Conservation (phyloP, 2,797 vertebrate species). For the Anomalospiza imberbis region DNA sequence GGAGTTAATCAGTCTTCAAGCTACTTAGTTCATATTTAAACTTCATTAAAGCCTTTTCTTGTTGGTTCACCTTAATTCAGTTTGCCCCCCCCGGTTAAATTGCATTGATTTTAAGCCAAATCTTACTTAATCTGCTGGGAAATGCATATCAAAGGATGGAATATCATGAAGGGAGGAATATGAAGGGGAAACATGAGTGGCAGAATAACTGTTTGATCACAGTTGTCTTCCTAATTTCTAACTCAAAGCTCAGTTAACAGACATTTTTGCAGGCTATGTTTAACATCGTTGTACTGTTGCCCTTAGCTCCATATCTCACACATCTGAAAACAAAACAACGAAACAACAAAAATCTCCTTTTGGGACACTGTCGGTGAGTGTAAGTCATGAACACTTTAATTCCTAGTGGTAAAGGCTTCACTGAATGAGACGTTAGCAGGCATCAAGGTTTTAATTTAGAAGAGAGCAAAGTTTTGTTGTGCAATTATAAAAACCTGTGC, state of each 20-base stretch:
- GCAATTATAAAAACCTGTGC: neutral
- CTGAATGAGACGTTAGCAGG: neutral
- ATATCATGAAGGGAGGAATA: neutral
- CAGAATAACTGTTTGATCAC: neutral
- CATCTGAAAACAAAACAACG: neutral
- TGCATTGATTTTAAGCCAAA: neutral
- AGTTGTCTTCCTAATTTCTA: neutral
- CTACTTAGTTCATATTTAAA: neutral
- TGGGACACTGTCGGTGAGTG: neutral
- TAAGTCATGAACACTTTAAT: neutral
- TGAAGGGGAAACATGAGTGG: neutral
- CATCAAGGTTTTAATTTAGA: neutral
- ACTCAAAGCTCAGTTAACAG: neutral
- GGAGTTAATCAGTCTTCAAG: neutral
- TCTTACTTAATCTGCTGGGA: neutral
- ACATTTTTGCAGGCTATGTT: neutral
- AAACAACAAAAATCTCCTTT: neutral
- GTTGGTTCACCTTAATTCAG: neutral
- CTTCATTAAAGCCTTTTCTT: neutral
- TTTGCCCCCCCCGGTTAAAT: neutral
- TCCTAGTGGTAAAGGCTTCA: neutral
- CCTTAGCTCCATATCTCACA: neutral
- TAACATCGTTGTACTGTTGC: fast-evolving
- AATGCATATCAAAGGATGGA: neutral
- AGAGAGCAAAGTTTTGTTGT: neutral